A percentile compares a stretch with the other conserved stretches of the same genome.
These are phyloP conservation scores for Halocynthia aurantium DNA, from an alignment of 23 tunicate genomes.

Conservation along the genomic window DNA sequence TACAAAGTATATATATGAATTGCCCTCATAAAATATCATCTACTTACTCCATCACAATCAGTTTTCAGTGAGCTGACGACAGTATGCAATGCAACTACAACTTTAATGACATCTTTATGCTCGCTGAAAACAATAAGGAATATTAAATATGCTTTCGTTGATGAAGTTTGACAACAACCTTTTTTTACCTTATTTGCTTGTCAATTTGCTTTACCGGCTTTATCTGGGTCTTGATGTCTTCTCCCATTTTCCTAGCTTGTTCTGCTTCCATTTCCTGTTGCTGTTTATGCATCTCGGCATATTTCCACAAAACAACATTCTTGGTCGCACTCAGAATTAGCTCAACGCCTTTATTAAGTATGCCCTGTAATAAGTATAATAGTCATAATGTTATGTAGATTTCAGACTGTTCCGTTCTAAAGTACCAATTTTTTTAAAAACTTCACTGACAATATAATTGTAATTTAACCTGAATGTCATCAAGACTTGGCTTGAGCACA, in stretches of 20 bases:
- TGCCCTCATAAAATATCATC: neutral
- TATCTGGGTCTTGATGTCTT: slow-evolving; percentile 85
- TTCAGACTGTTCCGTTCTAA: too few species aligned
- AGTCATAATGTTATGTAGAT: neutral
- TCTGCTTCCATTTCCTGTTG: slow-evolving; percentile 95
- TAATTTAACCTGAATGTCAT: slow-evolving; percentile 77
- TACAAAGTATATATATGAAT: too few species aligned
- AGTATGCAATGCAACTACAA: slow-evolving; percentile 94
- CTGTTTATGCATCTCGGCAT: slow-evolving; percentile 66
- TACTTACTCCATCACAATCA: slow-evolving; percentile 82
- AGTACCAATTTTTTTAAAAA: too few species aligned
- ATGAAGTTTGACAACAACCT: neutral
- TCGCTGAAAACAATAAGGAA: slow-evolving; percentile 51
- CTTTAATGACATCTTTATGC: slow-evolving; percentile 97
- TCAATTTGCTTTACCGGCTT: slow-evolving; percentile 84
- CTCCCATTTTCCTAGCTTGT: slow-evolving; percentile 97
- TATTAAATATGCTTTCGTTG: neutral
- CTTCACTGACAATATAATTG: too few species aligned
- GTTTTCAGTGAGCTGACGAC: slow-evolving; percentile 91
- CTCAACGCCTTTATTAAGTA: slow-evolving; percentile 84
- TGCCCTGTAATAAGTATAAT: slow-evolving; percentile 18
- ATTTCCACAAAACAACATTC: slow-evolving; percentile 77
- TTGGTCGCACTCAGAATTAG: slow-evolving; percentile 64
- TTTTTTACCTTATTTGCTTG: slow-evolving; percentile 80
- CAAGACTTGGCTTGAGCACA: slow-evolving; percentile 85